phyloP scores from a whole-genome alignment of 2,888 invertebrate species.

The Meandrusa payeni region DNA sequence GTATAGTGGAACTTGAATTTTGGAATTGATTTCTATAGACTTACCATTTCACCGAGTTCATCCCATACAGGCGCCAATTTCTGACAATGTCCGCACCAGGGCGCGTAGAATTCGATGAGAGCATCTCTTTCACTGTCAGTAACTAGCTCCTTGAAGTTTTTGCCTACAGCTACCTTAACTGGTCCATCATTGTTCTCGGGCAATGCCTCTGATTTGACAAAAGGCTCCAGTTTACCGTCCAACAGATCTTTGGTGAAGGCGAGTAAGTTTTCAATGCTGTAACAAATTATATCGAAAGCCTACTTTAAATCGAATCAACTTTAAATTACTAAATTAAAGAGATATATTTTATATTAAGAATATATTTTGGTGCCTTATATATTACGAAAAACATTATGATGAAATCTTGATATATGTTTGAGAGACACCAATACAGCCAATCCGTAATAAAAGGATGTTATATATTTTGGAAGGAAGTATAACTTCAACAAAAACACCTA shows the following conservation, averaged over 20 bases:
- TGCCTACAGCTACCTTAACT: constrained; percentile 95
- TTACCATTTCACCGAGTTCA: constrained; percentile 92
- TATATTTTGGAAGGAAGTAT: no score
- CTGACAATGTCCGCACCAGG: constrained; percentile 99
- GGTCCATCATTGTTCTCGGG: constrained; percentile 92
- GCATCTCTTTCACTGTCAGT: constrained; percentile 95
- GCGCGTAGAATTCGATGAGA: constrained; percentile 98
- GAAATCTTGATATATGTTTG: no score
- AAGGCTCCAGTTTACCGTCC: constrained; percentile 92
- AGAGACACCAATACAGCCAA: no score
- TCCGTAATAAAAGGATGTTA: no score
- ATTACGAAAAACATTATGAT: no score
- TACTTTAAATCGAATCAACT: no score
- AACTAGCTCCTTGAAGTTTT: constrained; percentile 97
- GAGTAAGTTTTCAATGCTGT: constrained; percentile 90
- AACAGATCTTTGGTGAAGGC: constrained; percentile 91
- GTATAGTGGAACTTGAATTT: no score
- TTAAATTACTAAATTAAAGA: no score
- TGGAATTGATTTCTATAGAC: neutral
- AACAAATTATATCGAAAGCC: constrained; percentile 31
- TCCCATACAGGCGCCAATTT: constrained; percentile 96
- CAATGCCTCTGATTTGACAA: constrained; percentile 96
- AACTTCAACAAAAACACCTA: no score
- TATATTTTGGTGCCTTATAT: no score
- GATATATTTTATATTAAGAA: no score